Base-by-base conservation (phyloP, 1,140 invertebrate species). In the Eumeta japonica region DNA sequence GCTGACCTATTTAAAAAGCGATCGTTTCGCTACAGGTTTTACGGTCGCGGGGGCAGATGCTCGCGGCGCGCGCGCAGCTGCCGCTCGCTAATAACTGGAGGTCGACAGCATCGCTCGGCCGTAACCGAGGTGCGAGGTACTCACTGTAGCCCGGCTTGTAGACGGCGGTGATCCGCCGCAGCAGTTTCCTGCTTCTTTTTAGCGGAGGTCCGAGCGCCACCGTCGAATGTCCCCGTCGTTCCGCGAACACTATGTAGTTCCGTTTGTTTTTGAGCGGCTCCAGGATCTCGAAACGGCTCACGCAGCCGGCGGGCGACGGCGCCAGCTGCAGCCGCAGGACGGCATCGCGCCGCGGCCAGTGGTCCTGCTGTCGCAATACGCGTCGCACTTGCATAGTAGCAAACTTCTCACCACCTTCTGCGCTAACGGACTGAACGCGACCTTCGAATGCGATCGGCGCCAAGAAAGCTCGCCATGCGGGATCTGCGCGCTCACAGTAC, bases 201-300 rank as follows among this genome's bases (percentile, higher is more conserved):
- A 73, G 50, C 39, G 68, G 68, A 37, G 68, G 68, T 15, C 68
- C 68, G 18, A 73, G 59, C 2, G 68, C 66, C 45, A 71, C 61
- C 29, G 68, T 66, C 36, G 64, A 49, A 50, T 65, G 63, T 36
- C 64, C 68, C 16, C 55, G 52, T 33, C 68, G 45, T 49, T 73
- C 68, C 46, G 68, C 68, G 52, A 73, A 73, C 54, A 73, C 62
- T 52, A 73, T 68, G 62, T 68, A 73, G 60, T 68, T 70, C 45
- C 58, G 56, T 45, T 61, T 52, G 35, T 66, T 70, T 45, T 62
- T 54, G 37, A 73, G 51, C 7, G 65, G 68, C n/a, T n/a, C n/a
- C n/a, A n/a, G n/a, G 56, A 70, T 61, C 62, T 73, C 68, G 50
- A 62, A 66, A 35, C 68, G 65, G 46, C 63, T 62, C n/a, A 58